Evolutionary conservation across 2,888 invertebrate species (phyloP), one percentile per base, ranked within the genome.

Genomic region (Tetragonula carbonaria): DNA sequence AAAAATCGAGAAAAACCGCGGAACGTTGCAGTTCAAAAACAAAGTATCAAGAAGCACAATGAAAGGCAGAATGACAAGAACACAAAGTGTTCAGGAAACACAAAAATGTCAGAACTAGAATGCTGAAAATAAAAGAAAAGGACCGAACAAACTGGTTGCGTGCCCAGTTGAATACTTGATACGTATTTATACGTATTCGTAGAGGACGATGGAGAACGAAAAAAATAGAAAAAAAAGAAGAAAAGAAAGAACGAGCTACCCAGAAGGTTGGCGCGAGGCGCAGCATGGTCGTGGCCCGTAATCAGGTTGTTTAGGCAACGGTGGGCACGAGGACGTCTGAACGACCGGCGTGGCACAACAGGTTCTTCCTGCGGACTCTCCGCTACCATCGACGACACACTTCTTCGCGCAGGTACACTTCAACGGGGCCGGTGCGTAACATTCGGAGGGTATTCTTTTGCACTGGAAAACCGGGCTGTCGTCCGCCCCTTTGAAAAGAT

Each of bases 381-480:
- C 82, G 18, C 88, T 85, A 0, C 85, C 87, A 51, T 82, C 78
- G 16, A 59, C 78, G 16, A 59, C 62, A 6, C 33, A 53, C 8
- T 80, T 86, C 6, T 74, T 45, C 50, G 62, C 0, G 13, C 80
- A 90, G 65, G 86, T 84, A n/a, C 81, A 88, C 8, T 78, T 78
- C 11, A 85, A 8, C 4, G 88, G 81, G 0, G 53, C 68, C 38
- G 80, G 72, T 68, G 77, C 78, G 23, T 38, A 33, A 62, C 68
- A 50, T 4, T 77, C 68, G 2, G 92, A 91, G 5, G 91, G 87
- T 21, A 93, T 85, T 65, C 81, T 91, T 16, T 92, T 91, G 81
- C 94, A 94, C 65, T 94, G 93, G 63, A 93, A 93, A 0, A 93
- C 88, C 0, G 94, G 92, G 74, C 92, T 91, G 21, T 92, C 86